These are phyloP conservation scores for Pogona vitticeps DNA, from an alignment of 2,113 vertebrate species.

Conservation along the genomic window DNA sequence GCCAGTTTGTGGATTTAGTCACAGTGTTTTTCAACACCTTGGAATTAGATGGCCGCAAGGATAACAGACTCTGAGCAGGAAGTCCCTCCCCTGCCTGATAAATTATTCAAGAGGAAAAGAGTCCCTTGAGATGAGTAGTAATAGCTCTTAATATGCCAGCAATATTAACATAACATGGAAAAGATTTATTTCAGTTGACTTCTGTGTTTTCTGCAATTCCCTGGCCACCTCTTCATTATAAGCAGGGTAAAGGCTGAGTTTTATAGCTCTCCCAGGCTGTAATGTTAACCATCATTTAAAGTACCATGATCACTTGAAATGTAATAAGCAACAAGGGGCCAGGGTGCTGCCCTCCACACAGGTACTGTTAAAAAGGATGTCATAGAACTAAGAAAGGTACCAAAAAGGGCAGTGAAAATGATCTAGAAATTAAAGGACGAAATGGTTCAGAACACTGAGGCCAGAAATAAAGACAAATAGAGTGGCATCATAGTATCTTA, in stretches of 20 bases:
- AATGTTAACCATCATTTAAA: not conserved
- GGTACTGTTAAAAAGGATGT: not conserved
- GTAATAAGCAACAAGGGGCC: no score
- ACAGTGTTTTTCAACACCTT: conserved; percentile 22
- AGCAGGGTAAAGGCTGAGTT: not conserved
- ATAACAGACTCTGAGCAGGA: conserved; percentile 2
- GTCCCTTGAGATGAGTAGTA: not conserved
- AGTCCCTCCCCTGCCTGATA: not conserved
- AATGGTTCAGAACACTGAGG: no score
- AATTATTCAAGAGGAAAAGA: conserved; percentile 14
- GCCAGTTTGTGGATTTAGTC: not conserved
- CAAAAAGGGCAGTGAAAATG: not conserved
- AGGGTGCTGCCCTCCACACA: not conserved
- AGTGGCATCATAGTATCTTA: no score
- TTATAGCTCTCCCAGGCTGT: not conserved
- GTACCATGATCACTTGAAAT: not conserved
- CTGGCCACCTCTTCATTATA: not conserved
- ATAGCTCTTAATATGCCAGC: conserved; percentile 13
- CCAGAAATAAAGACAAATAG: no score
- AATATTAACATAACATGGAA: not conserved
- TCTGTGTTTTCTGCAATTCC: conserved; percentile 6
- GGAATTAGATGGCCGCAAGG: conserved; percentile 12
- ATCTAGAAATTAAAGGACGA: not conserved
- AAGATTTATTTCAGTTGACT: conserved; percentile 19
- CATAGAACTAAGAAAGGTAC: not conserved